Conservation (phyloP, 2,797 vertebrate species). For the Stomatorhinus walkeri region DNA sequence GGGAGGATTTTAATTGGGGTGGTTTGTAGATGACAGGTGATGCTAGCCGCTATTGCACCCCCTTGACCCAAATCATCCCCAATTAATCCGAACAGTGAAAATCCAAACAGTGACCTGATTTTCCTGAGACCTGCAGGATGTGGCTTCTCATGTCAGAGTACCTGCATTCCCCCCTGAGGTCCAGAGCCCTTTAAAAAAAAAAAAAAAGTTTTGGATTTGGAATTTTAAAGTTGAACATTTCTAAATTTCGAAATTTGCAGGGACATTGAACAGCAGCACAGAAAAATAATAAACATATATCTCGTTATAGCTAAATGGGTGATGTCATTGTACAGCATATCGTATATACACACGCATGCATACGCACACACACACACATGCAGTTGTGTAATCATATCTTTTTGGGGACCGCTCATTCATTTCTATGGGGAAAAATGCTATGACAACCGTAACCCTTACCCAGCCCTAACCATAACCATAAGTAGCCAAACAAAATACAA, state of each 20-base stretch:
- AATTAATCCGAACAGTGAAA: not conserved
- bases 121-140: not conserved
- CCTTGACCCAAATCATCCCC: constrained; percentile 5
- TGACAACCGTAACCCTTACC: not conserved
- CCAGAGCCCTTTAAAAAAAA: not conserved
- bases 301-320: no score
- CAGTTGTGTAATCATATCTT: no score
- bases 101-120: not conserved
- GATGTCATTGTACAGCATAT: not conserved
- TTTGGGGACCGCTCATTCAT: not conserved
- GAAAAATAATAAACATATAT: not conserved
- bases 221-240: not conserved
- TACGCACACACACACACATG: not conserved
- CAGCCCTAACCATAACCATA: not conserved
- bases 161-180: not conserved
- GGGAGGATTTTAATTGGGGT: constrained; percentile 2
- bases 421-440: not conserved
- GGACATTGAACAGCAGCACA: not conserved
- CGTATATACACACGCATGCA: not conserved
- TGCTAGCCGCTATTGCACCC: not conserved
- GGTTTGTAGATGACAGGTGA: not conserved
- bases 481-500: not conserved
- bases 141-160: not conserved
- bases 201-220: not conserved
- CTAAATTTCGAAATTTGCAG: not conserved